Evolutionary conservation across 1,140 invertebrate genomes (phyloP), one percentile per base, ranked within the genome.

Genomic region (Bombus sibiricus): DNA sequence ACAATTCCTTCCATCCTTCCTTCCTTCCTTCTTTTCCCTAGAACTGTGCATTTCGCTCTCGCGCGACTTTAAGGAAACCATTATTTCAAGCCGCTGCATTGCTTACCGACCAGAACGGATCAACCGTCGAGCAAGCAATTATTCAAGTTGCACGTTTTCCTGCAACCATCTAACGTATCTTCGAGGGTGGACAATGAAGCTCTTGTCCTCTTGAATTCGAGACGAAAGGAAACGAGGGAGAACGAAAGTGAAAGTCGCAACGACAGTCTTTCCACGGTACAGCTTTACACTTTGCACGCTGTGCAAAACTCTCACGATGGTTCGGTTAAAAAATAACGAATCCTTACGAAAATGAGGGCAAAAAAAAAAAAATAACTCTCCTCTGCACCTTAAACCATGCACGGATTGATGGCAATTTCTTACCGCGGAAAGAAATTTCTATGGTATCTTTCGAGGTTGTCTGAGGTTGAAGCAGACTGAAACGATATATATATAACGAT

Each of bases 1-100:
- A 84, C 84, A 77, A 80, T 87, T 90, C 53, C 77, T 81, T 88
- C 59, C 86, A 84, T 88, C 78, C 88, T 81, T 87, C 39, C 59
- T 43, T 75, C 32, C 72, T 86, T 87, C 76, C 83, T 89, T 86
- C 43, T 39, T 74, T 83, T 41, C 74, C 28, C 53, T 57, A 57
- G 76, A 86, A 81, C 28, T 32, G 22, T 39, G 41, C 37, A 12
- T 62, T 75, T 62, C 28, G 18, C 80, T 28, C 43, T 77, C 64
- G 66, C 37, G 53, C 25, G 0, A 78, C 25, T 81, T 25, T 41
- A 15, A 28, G 39, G 32, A 41, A 41, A 76, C 41, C 32, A 69
- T 68, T 68, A 77, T 69, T 37, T 22, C 32, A 18, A 66, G 10
- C 43, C 47, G 39, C 37, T 39, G 41, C 22, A 53, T 47, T 34